Base-by-base conservation (phyloP, 2,888 invertebrate genomes). In the Acanthoscelides obtectus region DNA sequence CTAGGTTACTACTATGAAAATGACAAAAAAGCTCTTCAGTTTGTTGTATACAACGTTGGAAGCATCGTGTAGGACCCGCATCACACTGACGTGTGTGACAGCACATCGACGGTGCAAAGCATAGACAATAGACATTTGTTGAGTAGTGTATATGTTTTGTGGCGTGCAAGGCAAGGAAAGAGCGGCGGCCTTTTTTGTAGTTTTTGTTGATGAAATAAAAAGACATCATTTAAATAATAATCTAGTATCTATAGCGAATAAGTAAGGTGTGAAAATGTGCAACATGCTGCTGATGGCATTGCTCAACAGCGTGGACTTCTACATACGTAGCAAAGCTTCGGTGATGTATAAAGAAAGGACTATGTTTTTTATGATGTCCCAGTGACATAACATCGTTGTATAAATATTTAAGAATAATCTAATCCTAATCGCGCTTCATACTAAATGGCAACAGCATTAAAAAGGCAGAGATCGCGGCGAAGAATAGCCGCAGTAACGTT, bases 401-500 rank as follows among this genome's bases (percentile, higher is more conserved):
- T 45, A 45, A 45, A n/a, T 6, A 12, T 45, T 6, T 12, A 45
- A 12, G 8, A 45, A 12, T 12, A 45, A 45, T 17, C 45, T 45
- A 3, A 45, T 45, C 3, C 45, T 45, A 45, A 45, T 45, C 45
- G 45, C 12, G 45, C 45, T 45, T 45, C 45, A 45, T 12, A 74
- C 71, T 75, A 77, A 78, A 89, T 89, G 88, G 88, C 88, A 86
- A 86, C 85, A 81, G 86, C 87, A 79, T 80, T 87, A 77, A 88
- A 87, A 83, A 86, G 87, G 80, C 87, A 87, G 81, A 91, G 92
- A 86, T 93, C 94, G 82, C 90, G 94, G 83, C 90, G 95, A 86
- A 91, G 96, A 86, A 90, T 96, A 80, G 96, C 97, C 83, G 98
- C 98, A 79, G 90, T 97, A 82, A 94, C 95, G 83, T 98, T 98